Percentiles rank a stretch among this genome's conserved stretches.
These are phyloP conservation scores for Actinia equina DNA, from an alignment of 64 coral and sea anemone species.

Conservation along the genomic window DNA sequence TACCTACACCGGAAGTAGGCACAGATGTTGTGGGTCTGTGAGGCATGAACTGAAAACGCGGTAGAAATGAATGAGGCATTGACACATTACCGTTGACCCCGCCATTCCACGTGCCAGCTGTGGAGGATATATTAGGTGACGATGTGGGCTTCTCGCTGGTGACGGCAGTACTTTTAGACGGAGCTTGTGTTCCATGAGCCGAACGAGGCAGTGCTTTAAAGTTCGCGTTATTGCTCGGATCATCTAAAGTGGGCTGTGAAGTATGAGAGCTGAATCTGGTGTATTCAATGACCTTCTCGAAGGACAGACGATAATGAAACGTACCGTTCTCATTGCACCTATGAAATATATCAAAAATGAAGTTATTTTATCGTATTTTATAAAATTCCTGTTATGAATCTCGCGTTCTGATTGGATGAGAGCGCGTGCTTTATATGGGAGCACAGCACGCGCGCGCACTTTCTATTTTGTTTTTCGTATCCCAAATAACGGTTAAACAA, in stretches of 20 bases:
- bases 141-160: background rate
- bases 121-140: background rate
- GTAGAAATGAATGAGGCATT: background rate
- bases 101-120: background rate
- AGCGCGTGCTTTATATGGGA: no score
- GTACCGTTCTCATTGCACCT: conserved; percentile 83
- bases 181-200: background rate
- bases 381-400: no score
- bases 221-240: background rate
- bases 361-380: no score
- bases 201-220: background rate
- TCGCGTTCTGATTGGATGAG: no score
- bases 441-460: no score
- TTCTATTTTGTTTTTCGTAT: no score
- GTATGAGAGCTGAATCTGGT: background rate
- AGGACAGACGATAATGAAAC: conserved; percentile 82
- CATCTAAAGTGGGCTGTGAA: background rate
- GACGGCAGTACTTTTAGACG: background rate
- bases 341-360: background rate
- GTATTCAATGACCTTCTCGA: conserved; percentile 54
- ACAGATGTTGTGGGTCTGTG: background rate
- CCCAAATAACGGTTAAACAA: no score
- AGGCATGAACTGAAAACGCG: background rate
- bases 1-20: background rate
- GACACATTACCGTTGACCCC: background rate